Conservation (phyloP, 92 coral and sea anemone species). For the Heliopora coerulea region DNA sequence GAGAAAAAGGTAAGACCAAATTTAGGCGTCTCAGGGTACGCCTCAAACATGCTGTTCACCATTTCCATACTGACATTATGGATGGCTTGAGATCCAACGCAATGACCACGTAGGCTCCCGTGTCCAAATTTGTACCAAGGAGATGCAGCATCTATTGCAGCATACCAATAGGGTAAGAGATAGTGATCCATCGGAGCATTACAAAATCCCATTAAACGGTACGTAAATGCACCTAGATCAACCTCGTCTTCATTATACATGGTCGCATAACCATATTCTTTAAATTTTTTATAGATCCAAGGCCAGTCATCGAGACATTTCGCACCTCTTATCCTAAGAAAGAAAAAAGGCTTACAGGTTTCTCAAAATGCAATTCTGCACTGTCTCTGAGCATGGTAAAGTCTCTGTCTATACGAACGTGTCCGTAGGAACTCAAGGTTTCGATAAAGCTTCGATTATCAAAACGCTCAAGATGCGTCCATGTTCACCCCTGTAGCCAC, state of each 20-base stretch:
- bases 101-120: conserved; percentile 40
- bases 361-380: no score
- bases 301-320: conserved; percentile 59
- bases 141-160: conserved; percentile 25
- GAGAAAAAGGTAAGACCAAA: conserved; percentile 66
- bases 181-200: conserved; percentile 78
- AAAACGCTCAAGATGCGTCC: no score
- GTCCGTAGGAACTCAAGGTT: no score
- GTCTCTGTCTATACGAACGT: no score
- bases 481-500: no score
- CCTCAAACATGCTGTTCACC: conserved; percentile 52
- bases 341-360: no score
- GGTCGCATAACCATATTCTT: conserved; percentile 66
- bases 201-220: conserved; percentile 68
- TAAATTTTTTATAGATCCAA: conserved; percentile 72
- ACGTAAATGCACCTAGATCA: conserved; percentile 59
- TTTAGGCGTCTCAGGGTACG: conserved; percentile 64
- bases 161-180: conserved; percentile 75
- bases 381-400: no score
- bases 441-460: no score
- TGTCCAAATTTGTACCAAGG: conserved; percentile 30
- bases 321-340: conserved; percentile 33
- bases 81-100: conserved; percentile 59
- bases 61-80: conserved; percentile 67
- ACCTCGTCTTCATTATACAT: conserved; percentile 75